phyloP scores from a whole-genome alignment of 2,888 invertebrate genomes.

The Leptogaster cylindrica region DNA sequence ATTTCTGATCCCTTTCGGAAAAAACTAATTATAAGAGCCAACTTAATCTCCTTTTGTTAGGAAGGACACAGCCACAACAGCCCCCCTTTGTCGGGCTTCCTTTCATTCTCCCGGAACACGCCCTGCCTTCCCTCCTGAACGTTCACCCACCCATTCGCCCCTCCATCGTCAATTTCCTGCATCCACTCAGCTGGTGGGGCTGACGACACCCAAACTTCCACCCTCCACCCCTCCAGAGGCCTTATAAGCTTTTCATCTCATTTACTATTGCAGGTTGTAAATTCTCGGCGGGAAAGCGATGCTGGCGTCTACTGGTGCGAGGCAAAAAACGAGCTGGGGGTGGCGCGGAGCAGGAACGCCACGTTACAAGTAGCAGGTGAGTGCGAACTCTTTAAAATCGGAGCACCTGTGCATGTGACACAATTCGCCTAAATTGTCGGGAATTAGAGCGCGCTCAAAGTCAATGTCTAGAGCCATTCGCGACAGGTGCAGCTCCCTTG shows the following conservation, averaged over 20 bases:
- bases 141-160: background rate
- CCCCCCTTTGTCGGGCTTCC: no score
- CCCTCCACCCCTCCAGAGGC: conserved; percentile 30
- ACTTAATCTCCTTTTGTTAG: conserved; percentile 37
- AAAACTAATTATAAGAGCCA: conserved; percentile 43
- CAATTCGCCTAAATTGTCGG: conserved; percentile 17
- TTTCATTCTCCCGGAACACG: no score
- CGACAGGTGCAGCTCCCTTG: no score
- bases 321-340: conserved; percentile 81
- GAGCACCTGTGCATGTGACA: conserved; percentile 1
- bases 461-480: background rate
- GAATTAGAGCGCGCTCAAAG: conserved; percentile 26
- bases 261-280: conserved; percentile 66
- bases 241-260: conserved; percentile 46
- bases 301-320: conserved; percentile 89
- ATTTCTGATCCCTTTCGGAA: conserved; percentile 26
- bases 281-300: conserved; percentile 82
- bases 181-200: background rate
- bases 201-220: background rate
- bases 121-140: no score
- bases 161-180: no score
- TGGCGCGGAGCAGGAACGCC: conserved; percentile 82
- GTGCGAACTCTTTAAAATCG: conserved; percentile 51
- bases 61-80: conserved; percentile 7
- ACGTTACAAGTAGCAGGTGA: conserved; percentile 85